Conservation (phyloP, 2,797 vertebrate species). For the Falco naumanni region DNA sequence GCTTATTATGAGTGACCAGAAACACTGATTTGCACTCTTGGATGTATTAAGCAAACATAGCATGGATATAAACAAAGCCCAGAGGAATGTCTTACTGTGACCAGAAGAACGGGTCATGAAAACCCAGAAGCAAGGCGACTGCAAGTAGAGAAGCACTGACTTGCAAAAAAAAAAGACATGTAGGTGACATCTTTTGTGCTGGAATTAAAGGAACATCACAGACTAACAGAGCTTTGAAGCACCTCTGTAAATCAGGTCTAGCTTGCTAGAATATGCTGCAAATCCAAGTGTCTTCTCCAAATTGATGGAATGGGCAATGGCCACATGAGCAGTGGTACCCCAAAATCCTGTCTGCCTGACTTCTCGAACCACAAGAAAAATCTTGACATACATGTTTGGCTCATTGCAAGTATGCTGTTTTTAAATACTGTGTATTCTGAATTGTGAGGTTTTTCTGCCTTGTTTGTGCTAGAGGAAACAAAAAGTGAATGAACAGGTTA, state of each 20-base stretch:
- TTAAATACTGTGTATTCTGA: not conserved
- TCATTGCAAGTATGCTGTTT: not conserved
- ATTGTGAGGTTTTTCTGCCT: not conserved
- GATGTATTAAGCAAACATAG: not conserved
- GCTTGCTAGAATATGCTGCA: not conserved
- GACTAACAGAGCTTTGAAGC: not conserved
- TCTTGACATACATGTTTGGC: not conserved
- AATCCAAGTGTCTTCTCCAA: not conserved
- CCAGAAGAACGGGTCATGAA: not conserved
- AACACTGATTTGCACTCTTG: not conserved
- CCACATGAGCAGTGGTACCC: not conserved
- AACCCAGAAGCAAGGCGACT: not conserved
- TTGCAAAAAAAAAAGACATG: not conserved
- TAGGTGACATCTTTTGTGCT: not conserved
- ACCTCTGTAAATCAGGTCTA: not conserved
- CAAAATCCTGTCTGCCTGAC: not conserved
- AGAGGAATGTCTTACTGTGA: not conserved
- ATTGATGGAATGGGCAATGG: not conserved
- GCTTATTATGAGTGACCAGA: not conserved
- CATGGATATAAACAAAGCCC: not conserved
- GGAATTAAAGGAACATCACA: not conserved
- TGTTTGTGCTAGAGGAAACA: not conserved
- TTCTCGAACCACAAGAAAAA: not conserved
- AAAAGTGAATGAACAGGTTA: not conserved
- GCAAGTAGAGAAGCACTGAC: not conserved